A percentile compares a stretch with the other conserved stretches of the same genome.
Evolutionary conservation across 2,797 vertebrate genomes (phyloP).

Genomic region (Brotula barbata): DNA sequence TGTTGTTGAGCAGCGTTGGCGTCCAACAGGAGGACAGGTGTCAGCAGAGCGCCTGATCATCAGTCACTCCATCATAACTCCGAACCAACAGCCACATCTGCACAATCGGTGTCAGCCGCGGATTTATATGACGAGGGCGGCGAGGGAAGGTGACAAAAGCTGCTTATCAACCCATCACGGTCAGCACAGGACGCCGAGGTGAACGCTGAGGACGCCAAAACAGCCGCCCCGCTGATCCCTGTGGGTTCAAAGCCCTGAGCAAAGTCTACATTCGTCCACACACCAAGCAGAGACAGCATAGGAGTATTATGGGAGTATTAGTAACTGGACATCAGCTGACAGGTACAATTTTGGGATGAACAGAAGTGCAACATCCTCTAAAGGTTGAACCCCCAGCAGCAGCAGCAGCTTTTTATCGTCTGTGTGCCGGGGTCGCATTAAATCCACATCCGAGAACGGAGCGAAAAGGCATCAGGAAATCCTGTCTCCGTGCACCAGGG

Average conservation of each 20-base stretch:
- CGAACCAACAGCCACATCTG: slow-evolving; percentile 49
- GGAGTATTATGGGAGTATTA: no score
- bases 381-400: background rate
- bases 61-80: slow-evolving; percentile 53
- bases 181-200: slow-evolving; percentile 28
- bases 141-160: slow-evolving; percentile 46
- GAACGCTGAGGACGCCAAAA: background rate
- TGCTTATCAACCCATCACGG: slow-evolving; percentile 40
- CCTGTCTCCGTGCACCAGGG: background rate
- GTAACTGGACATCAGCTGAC: background rate
- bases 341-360: slow-evolving; percentile 2
- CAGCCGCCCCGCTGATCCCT: slow-evolving; percentile 1
- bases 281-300: background rate
- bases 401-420: slow-evolving; percentile 1
- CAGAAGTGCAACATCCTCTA: background rate
- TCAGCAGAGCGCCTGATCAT: slow-evolving; percentile 34
- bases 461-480: background rate
- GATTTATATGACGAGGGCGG: slow-evolving; percentile 48
- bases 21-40: slow-evolving; percentile 37
- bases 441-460: slow-evolving; percentile 4
- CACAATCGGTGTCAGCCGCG: slow-evolving; percentile 27
- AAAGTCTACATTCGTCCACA: background rate
- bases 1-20: slow-evolving; percentile 39
- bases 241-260: background rate
- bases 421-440: background rate